phyloP scores from a whole-genome alignment of 1,140 invertebrate species.

The Drosophila repleta region DNA sequence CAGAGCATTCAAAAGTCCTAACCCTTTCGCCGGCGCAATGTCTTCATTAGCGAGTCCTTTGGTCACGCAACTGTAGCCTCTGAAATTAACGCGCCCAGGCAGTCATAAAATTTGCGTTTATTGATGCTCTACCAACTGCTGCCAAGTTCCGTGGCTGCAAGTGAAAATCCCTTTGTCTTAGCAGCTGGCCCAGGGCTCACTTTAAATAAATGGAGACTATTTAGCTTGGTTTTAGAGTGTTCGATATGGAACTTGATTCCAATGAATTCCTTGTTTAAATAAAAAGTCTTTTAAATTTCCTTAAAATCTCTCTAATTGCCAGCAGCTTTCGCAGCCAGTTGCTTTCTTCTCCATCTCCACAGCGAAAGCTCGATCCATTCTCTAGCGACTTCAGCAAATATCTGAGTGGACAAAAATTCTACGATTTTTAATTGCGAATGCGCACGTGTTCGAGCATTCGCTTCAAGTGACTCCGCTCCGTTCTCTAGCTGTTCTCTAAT shows the following conservation, averaged over 20 bases:
- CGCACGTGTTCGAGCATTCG: constrained; percentile 58
- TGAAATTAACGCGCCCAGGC: constrained; percentile 63
- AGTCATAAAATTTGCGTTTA: constrained; percentile 80
- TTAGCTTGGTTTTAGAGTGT: too few species aligned
- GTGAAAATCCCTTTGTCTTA: constrained; percentile 59
- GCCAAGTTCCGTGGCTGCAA: constrained; percentile 27
- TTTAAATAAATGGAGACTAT: neutral
- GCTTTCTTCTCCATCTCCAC: neutral
- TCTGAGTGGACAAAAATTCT: constrained; percentile 48
- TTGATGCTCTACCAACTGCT: constrained; percentile 72
- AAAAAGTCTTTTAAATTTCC: neutral
- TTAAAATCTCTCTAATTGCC: neutral
- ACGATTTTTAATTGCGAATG: constrained; percentile 65
- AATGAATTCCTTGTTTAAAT: too few species aligned
- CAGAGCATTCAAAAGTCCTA: constrained; percentile 13
- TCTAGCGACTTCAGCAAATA: constrained; percentile 16
- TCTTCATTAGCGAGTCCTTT: constrained; percentile 76
- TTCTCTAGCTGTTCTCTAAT: constrained; percentile 22
- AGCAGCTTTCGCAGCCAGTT: too few species aligned
- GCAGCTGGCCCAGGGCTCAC: constrained; percentile 40
- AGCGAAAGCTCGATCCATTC: neutral
- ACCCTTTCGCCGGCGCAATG: constrained; percentile 53
- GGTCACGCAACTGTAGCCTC: constrained; percentile 75
- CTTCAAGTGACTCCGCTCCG: neutral
- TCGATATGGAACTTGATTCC: too few species aligned